phyloP scores from a whole-genome alignment of 2,888 invertebrate species.

The Eupithecia exiguata region DNA sequence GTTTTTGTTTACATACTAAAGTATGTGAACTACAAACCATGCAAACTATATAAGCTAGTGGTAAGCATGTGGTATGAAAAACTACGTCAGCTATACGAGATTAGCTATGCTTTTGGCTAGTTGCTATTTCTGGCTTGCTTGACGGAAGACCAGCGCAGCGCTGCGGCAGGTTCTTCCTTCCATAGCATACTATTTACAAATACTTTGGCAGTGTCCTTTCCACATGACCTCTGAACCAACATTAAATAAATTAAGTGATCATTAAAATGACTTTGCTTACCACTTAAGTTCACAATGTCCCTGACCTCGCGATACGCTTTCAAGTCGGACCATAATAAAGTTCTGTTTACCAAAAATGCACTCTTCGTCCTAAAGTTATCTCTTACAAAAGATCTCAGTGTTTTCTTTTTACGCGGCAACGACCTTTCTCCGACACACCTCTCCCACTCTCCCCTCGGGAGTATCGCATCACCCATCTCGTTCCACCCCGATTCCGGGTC shows the following conservation, averaged over 20 bases:
- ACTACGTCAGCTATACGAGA: too few species aligned
- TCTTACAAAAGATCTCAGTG: conserved; percentile 65
- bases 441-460: conserved; percentile 56
- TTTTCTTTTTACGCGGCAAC: conserved; percentile 73
- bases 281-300: neutral
- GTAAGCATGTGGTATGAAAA: too few species aligned
- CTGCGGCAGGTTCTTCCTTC: too few species aligned
- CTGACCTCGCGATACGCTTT: conserved; percentile 27
- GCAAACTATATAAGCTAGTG: too few species aligned
- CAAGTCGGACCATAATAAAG: conserved; percentile 30
- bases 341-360: conserved; percentile 49
- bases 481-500: conserved; percentile 66
- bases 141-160: too few species aligned
- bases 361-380: conserved; percentile 49
- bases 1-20: too few species aligned
- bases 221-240: neutral
- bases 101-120: neutral
- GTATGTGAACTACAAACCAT: too few species aligned
- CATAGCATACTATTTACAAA: neutral
- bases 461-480: conserved; percentile 58
- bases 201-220: neutral
- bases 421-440: conserved; percentile 63
- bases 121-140: too few species aligned
- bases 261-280: neutral
- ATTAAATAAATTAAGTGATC: neutral